phyloP scores from a whole-genome alignment of 2,113 vertebrate species.

The Proterorhinus semilunaris region DNA sequence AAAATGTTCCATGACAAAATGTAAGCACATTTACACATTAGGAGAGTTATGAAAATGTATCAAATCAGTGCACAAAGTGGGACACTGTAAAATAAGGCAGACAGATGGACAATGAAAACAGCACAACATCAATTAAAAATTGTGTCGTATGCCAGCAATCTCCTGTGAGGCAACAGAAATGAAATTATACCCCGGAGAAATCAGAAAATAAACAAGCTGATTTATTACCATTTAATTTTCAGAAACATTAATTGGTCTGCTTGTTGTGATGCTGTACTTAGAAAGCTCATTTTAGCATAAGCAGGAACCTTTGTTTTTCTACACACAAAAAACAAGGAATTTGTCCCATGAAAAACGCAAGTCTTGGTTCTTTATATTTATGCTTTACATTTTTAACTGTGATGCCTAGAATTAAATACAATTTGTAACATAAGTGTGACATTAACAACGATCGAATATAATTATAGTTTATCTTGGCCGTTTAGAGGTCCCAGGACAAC shows the following conservation, averaged over 20 bases:
- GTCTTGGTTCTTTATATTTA: no score
- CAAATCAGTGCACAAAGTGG: conserved; percentile 3
- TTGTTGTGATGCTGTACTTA: conserved; percentile 16
- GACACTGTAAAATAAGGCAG: conserved; percentile 7
- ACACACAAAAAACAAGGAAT: conserved; percentile 22
- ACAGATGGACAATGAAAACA: conserved; percentile 1
- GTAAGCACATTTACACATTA: not conserved
- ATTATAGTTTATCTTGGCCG: no score
- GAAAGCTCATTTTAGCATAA: conserved; percentile 4
- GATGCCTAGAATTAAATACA: no score
- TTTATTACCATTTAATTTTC: conserved; percentile 21
- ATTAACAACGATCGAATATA: no score
- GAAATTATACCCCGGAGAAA: conserved; percentile 29
- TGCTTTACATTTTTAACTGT: no score
- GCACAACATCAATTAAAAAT: conserved; percentile 12
- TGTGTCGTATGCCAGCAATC: conserved; percentile 5
- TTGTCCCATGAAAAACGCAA: no score
- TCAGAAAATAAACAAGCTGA: conserved; percentile 5
- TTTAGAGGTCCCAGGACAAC: no score
- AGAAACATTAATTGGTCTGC: conserved; percentile 20
- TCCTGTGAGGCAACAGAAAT: conserved; percentile 5
- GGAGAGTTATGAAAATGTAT: conserved; percentile 5
- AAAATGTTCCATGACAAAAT: no score
- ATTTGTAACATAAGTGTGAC: no score
- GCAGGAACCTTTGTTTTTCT: conserved; percentile 19